These are phyloP conservation scores for Anthonomus grandis DNA, from an alignment of 1,140 invertebrate species.

Conservation along the genomic window DNA sequence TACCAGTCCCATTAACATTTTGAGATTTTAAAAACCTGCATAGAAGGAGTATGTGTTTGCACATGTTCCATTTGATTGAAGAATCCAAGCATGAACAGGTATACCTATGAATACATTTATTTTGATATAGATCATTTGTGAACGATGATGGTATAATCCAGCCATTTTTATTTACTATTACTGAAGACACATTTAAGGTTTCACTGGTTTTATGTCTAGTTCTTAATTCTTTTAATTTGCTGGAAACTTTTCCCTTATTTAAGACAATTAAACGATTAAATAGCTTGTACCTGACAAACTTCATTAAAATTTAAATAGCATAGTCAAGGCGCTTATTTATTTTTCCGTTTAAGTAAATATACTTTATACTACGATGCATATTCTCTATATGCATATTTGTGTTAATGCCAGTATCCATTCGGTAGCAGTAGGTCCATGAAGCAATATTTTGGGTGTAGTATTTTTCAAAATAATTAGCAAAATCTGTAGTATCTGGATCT, in stretches of 20 bases:
- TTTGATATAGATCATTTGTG: constrained; percentile 8
- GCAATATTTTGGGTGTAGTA: constrained; percentile 12
- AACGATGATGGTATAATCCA: constrained; percentile 13
- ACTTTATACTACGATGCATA: constrained; percentile 19
- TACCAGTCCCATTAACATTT: no score
- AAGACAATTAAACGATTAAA: constrained; percentile 10
- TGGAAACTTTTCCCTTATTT: constrained; percentile 18
- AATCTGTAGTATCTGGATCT: constrained; percentile 7
- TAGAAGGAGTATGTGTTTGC: constrained; percentile 20
- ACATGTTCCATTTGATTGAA: constrained; percentile 26
- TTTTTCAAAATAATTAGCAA: constrained; percentile 14
- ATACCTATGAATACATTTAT: constrained; percentile 21
- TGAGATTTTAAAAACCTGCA: no score
- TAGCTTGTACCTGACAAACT: constrained; percentile 21
- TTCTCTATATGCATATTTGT: constrained; percentile 23
- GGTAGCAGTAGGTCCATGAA: constrained; percentile 18
- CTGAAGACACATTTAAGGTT: constrained; percentile 6
- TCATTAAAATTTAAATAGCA: constrained; percentile 7
- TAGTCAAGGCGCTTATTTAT: constrained; percentile 17
- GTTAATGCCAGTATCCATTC: constrained; percentile 12
- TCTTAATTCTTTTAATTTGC: constrained; percentile 7
- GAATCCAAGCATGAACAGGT: constrained; percentile 19
- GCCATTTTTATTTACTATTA: background rate
- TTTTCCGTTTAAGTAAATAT: constrained; percentile 18
- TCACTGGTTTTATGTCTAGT: constrained; percentile 11